Conservation (phyloP, 2,113 vertebrate species). For the Thunnus maccoyii region DNA sequence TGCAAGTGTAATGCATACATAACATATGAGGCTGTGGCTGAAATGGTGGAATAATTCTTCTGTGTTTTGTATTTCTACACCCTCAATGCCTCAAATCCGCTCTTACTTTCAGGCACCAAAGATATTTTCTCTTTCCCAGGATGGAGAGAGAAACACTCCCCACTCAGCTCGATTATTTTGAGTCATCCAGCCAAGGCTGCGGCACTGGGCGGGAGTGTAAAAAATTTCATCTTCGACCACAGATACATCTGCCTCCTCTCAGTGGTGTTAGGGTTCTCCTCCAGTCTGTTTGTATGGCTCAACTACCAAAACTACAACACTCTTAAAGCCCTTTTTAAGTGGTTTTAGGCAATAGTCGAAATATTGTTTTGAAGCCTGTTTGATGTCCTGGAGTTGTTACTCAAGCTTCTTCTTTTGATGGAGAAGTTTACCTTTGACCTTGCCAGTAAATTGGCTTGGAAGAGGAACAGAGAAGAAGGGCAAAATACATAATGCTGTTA, state of each 20-base stretch:
- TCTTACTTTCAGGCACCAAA: conserved; percentile 47
- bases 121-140: conserved; percentile 56
- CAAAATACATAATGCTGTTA: not conserved
- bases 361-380: not conserved
- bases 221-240: conserved; percentile 61
- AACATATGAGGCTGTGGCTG: conserved; percentile 20
- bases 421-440: conserved; percentile 64
- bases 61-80: conserved; percentile 35
- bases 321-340: not conserved
- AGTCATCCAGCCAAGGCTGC: conserved; percentile 69
- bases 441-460: conserved; percentile 27
- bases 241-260: conserved; percentile 58
- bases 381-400: not conserved
- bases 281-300: conserved; percentile 1
- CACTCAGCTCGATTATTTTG: conserved; percentile 65
- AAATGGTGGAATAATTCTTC: conserved; percentile 19
- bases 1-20: conserved; percentile 13
- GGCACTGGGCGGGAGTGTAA: conserved; percentile 66
- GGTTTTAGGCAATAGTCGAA: not conserved
- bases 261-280: conserved; percentile 38
- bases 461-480: conserved; percentile 42
- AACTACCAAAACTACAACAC: not conserved
- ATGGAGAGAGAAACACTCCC: conserved; percentile 40
- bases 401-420: conserved; percentile 62
- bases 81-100: conserved; percentile 43